A percentile compares a stretch with the other conserved stretches of the same genome.
These are phyloP conservation scores for Lagorchestes hirsutus DNA, from an alignment of 2,797 vertebrate genomes.

Conservation along the genomic window DNA sequence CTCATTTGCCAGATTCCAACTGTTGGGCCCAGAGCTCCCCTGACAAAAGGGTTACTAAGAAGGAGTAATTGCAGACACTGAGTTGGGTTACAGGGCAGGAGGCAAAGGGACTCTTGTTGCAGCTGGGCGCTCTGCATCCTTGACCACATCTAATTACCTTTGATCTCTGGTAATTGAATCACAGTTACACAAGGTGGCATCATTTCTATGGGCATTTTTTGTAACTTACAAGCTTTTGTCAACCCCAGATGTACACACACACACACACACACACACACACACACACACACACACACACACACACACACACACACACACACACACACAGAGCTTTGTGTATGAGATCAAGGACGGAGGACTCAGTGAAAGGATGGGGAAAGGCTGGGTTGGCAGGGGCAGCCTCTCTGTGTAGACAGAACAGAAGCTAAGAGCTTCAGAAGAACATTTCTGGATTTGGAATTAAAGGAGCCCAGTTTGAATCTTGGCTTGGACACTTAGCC, in stretches of 20 bases:
- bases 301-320: not conserved
- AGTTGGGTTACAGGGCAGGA: not conserved
- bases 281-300: not conserved
- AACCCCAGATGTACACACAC: not conserved
- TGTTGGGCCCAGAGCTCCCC: not conserved
- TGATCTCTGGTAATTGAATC: not conserved
- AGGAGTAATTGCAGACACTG: not conserved
- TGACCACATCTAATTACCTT: constrained; percentile 34
- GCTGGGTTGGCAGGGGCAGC: not conserved
- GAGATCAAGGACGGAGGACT: not conserved
- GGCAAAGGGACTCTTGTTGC: not conserved
- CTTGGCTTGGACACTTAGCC: not conserved
- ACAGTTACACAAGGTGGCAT: not conserved
- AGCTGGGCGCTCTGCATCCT: not conserved
- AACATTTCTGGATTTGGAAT: not conserved
- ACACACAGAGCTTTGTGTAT: not conserved
- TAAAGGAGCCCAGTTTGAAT: not conserved
- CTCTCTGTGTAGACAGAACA: not conserved
- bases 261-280: not conserved
- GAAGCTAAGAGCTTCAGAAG: too few relatives aligned
- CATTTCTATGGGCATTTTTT: not conserved
- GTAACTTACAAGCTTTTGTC: constrained; percentile 1
- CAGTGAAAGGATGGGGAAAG: not conserved
- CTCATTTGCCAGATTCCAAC: constrained; percentile 3
- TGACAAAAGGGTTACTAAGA: constrained; percentile 7